Conservation (phyloP, 1,140 invertebrate species). For the Zaprionus taronus region DNA sequence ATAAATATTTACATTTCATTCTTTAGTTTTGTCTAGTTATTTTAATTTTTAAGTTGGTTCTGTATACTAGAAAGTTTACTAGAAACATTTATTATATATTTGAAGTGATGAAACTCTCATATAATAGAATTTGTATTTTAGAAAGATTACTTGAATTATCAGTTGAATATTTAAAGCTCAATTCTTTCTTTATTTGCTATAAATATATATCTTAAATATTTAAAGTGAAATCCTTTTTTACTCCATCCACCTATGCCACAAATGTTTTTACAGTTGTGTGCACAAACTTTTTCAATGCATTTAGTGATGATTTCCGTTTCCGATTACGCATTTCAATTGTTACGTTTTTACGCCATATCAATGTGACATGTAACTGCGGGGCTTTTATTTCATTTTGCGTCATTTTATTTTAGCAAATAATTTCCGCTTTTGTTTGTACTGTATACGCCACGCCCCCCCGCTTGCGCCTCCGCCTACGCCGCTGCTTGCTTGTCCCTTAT, state of each 20-base stretch:
- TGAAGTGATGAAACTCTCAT: too few species aligned
- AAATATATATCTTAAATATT: too few species aligned
- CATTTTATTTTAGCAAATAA: constrained; percentile 45
- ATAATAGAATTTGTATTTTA: too few species aligned
- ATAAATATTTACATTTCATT: neutral
- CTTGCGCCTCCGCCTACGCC: neutral
- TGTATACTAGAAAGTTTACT: too few species aligned
- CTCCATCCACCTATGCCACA: too few species aligned
- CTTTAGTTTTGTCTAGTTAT: neutral
- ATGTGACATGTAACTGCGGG: constrained; percentile 14
- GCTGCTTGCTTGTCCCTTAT: constrained; percentile 22
- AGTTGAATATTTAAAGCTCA: too few species aligned
- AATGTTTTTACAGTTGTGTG: neutral
- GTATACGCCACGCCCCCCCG: constrained; percentile 4
- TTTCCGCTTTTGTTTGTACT: constrained; percentile 29
- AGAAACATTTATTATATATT: too few species aligned
- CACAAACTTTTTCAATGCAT: constrained; percentile 16
- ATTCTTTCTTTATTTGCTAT: too few species aligned
- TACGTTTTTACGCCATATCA: neutral
- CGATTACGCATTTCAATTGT: constrained; percentile 11
- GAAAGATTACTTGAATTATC: too few species aligned
- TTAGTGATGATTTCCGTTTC: constrained; percentile 8
- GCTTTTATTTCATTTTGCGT: constrained; percentile 18
- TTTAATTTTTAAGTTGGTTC: neutral
- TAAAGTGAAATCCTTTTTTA: too few species aligned